Conservation (phyloP, 2,113 vertebrate genomes). For the Leptosomus discolor region DNA sequence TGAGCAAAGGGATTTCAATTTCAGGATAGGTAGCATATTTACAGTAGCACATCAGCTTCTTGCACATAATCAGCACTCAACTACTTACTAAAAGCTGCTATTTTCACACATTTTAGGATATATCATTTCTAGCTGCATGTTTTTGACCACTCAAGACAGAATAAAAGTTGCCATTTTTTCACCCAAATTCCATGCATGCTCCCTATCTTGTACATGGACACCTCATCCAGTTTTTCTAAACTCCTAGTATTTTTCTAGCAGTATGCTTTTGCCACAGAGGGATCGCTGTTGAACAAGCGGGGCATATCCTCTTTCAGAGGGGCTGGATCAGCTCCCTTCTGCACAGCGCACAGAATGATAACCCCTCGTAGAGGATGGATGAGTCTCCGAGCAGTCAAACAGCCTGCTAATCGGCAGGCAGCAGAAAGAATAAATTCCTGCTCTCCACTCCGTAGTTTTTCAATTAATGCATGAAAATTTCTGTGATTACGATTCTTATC, state of each 20-base stretch:
- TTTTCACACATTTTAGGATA: background rate
- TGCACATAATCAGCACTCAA: background rate
- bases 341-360: accelerated
- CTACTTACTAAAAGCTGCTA: background rate
- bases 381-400: background rate
- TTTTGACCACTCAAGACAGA: background rate
- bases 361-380: background rate
- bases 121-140: background rate
- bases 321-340: background rate
- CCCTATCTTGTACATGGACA: background rate
- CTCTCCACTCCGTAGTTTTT: background rate
- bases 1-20: background rate
- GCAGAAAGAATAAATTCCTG: background rate
- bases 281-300: accelerated
- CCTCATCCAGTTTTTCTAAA: background rate
- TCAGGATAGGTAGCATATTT: background rate
- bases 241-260: background rate
- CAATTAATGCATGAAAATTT: background rate
- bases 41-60: background rate
- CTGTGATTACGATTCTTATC: constrained; percentile 19
- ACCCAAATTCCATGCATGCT: background rate
- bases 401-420: background rate
- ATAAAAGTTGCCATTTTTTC: background rate
- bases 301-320: background rate
- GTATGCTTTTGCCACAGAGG: background rate